Evolutionary conservation across 2,797 vertebrate species (phyloP).

Genomic region (Chiloscyllium punctatum): DNA sequence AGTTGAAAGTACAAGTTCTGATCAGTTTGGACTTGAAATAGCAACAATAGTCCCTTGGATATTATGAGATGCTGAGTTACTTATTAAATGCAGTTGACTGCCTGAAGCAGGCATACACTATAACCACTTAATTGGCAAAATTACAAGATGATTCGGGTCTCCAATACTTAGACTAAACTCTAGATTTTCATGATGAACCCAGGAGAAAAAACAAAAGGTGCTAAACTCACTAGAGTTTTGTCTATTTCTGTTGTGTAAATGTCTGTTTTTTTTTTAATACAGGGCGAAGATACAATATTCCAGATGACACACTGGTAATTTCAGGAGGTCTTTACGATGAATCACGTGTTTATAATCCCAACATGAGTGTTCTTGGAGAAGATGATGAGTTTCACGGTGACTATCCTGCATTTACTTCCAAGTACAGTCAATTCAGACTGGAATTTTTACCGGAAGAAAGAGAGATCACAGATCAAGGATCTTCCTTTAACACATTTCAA

Average conservation of each 20-base stretch:
- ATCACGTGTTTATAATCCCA: slow-evolving; percentile 58
- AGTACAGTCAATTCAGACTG: slow-evolving; percentile 53
- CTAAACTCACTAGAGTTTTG: background rate
- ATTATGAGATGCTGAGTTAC: background rate
- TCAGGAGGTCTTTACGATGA: slow-evolving; percentile 66
- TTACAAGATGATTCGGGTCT: background rate
- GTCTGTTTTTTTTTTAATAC: slow-evolving; percentile 34
- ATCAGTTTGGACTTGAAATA: background rate
- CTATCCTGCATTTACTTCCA: slow-evolving; percentile 43
- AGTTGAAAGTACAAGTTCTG: background rate
- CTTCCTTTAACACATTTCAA: slow-evolving; percentile 44
- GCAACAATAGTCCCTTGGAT: background rate
- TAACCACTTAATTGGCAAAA: background rate
- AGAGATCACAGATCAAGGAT: slow-evolving; percentile 39
- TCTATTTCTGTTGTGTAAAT: background rate
- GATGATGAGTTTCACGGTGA: slow-evolving; percentile 47
- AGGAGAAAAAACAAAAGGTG: background rate
- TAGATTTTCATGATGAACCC: too few relatives aligned
- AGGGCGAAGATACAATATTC: slow-evolving; percentile 51
- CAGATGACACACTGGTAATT: slow-evolving; percentile 62
- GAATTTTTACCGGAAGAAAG: slow-evolving; percentile 55
- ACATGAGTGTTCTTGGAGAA: slow-evolving; percentile 44
- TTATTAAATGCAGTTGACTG: background rate
- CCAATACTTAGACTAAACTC: background rate
- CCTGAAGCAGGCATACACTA: background rate